These are phyloP conservation scores for Coenonympha glycerion DNA, from an alignment of 2,888 invertebrate genomes.

Conservation along the genomic window DNA sequence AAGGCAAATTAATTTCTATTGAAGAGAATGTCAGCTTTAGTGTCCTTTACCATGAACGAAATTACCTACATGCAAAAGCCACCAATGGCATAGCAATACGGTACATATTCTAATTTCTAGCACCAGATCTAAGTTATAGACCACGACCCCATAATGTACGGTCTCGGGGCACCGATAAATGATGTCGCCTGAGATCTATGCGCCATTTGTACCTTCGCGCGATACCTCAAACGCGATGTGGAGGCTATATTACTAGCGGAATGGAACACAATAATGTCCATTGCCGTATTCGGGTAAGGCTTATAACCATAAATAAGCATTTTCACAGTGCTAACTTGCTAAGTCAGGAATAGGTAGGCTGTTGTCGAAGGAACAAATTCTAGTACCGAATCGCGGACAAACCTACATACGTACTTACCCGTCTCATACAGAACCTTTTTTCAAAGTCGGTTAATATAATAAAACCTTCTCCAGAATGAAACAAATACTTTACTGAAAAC, in stretches of 20 bases:
- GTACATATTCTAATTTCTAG: conserved; percentile 33
- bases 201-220: conserved; percentile 38
- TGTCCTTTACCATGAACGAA: background rate
- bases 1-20: too few relatives aligned
- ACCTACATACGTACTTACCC: too few relatives aligned
- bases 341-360: background rate
- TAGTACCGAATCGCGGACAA: too few relatives aligned
- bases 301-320: background rate
- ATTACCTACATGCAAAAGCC: background rate
- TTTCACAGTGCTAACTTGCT: background rate
- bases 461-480: too few relatives aligned
- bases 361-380: too few relatives aligned
- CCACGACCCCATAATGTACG: conserved; percentile 40
- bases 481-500: too few relatives aligned
- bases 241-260: conserved; percentile 4
- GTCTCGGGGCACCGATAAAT: conserved; percentile 32
- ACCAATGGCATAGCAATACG: conserved; percentile 14
- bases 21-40: too few relatives aligned
- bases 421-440: too few relatives aligned
- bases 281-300: conserved; percentile 4
- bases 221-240: conserved; percentile 31
- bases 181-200: conserved; percentile 38
- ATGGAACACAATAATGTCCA: conserved; percentile 1
- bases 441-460: too few relatives aligned
- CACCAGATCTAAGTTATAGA: conserved; percentile 35